phyloP scores from a whole-genome alignment of 2,888 invertebrate species.

The Zaprionus bogoriensis region DNA sequence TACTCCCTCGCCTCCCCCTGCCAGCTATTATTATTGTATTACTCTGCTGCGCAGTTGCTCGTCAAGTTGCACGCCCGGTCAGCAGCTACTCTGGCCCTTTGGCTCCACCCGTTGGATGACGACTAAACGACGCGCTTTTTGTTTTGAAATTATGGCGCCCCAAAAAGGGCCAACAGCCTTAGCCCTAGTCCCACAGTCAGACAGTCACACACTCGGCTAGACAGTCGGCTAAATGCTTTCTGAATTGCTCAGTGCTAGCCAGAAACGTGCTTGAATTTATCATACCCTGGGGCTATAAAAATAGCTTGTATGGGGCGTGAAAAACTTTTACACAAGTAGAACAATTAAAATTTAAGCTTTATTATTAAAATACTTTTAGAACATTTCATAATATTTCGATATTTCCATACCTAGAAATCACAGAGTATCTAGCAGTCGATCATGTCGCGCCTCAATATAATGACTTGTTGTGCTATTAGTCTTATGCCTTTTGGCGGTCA shows the following conservation, averaged over 20 bases:
- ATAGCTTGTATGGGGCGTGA: background rate
- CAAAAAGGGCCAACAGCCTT: slow-evolving; percentile 47
- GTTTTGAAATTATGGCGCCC: slow-evolving; percentile 67
- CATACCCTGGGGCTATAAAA: slow-evolving; percentile 18
- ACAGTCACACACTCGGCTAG: slow-evolving; percentile 1
- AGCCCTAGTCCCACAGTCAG: slow-evolving; percentile 17
- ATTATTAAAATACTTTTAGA: too few relatives aligned
- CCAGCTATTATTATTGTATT: background rate
- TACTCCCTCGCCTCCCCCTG: slow-evolving; percentile 2
- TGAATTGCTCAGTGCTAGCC: slow-evolving; percentile 23
- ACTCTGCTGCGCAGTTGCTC: slow-evolving; percentile 20
- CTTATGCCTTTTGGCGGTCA: slow-evolving; percentile 25
- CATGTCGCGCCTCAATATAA: background rate
- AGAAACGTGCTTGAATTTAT: slow-evolving; percentile 5
- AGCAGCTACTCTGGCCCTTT: slow-evolving; percentile 57
- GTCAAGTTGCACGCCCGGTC: slow-evolving; percentile 1
- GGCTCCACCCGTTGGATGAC: slow-evolving; percentile 60
- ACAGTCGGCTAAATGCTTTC: slow-evolving; percentile 11
- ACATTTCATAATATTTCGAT: background rate
- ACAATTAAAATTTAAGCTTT: too few relatives aligned
- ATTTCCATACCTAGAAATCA: background rate
- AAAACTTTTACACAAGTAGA: too few relatives aligned
- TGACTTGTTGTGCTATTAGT: slow-evolving; percentile 46
- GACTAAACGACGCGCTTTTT: slow-evolving; percentile 65
- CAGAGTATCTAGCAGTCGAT: slow-evolving; percentile 18